These are phyloP conservation scores for Drosophila punjabiensis DNA, from an alignment of 1,140 invertebrate species.

Conservation along the genomic window DNA sequence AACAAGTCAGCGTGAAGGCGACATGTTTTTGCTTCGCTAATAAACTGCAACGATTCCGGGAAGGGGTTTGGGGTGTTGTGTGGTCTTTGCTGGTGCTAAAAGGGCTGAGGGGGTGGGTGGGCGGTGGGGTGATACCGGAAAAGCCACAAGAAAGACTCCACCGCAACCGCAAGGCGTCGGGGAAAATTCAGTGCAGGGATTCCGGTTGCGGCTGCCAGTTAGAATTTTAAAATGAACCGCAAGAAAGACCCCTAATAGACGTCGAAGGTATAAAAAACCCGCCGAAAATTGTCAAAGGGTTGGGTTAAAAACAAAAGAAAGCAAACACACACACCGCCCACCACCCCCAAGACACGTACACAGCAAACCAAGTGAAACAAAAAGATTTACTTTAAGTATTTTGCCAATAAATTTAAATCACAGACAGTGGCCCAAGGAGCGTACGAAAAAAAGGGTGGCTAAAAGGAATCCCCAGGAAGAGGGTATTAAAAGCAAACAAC, in stretches of 20 bases:
- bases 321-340: constrained; percentile 1
- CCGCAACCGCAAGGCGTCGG: constrained; percentile 68
- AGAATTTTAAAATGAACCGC: constrained; percentile 67
- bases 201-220: constrained; percentile 48
- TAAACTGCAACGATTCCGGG: constrained; percentile 75
- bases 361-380: constrained; percentile 26
- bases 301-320: constrained; percentile 35
- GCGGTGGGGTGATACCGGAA: constrained; percentile 2
- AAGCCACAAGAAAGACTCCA: constrained; percentile 63
- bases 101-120: background rate
- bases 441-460: constrained; percentile 10
- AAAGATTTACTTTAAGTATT: constrained; percentile 83
- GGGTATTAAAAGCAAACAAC: constrained; percentile 52
- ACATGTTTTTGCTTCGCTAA: constrained; percentile 79
- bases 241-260: constrained; percentile 54
- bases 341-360: constrained; percentile 22
- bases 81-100: constrained; percentile 5
- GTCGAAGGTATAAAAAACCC: constrained; percentile 50
- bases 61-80: background rate
- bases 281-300: constrained; percentile 71
- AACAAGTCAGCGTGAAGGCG: constrained; percentile 59
- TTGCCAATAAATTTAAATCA: constrained; percentile 85
- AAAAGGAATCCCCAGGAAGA: constrained; percentile 18
- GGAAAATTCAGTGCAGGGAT: constrained; percentile 50
- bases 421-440: constrained; percentile 44